Evolutionary conservation across 1,140 invertebrate species (phyloP).

Genomic region (Psix sp.): DNA sequence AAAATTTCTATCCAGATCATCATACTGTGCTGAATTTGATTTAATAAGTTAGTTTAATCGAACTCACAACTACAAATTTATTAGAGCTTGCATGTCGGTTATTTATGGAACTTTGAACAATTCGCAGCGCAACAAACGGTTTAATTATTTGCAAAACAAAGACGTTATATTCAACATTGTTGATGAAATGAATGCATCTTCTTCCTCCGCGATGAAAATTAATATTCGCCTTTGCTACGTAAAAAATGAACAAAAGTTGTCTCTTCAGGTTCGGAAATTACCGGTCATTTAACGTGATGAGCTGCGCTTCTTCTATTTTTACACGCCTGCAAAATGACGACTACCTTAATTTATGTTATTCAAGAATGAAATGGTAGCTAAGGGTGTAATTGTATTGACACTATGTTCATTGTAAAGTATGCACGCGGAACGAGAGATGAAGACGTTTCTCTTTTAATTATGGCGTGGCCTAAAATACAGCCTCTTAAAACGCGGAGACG

Average conservation of each 20-base stretch:
- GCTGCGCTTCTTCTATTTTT: too few relatives aligned
- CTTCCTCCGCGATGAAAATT: too few relatives aligned
- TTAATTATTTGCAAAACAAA: too few relatives aligned
- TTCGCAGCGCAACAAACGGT: too few relatives aligned
- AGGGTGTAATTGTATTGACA: conserved; percentile 28
- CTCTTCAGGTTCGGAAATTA: too few relatives aligned
- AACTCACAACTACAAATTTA: background rate
- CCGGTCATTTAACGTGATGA: too few relatives aligned
- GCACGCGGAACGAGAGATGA: conserved; percentile 39
- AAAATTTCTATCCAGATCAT: background rate
- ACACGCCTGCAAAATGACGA: too few relatives aligned
- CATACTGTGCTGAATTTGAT: conserved; percentile 1
- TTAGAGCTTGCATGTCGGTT: too few relatives aligned
- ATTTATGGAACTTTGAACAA: too few relatives aligned
- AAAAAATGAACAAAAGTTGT: background rate
- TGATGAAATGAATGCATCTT: too few relatives aligned
- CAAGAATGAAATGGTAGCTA: conserved; percentile 7
- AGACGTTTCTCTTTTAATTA: conserved; percentile 74
- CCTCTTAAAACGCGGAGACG: conserved; percentile 45
- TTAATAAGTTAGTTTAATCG: conserved; percentile 1
- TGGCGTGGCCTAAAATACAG: conserved; percentile 55
- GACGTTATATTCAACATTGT: too few relatives aligned
- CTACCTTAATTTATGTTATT: background rate
- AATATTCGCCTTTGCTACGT: too few relatives aligned
- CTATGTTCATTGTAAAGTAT: conserved; percentile 20